Percentiles rank a stretch among this genome's conserved stretches.
These are phyloP conservation scores for Camponotus vicinus DNA, from an alignment of 1,140 invertebrate genomes.

Conservation along the genomic window DNA sequence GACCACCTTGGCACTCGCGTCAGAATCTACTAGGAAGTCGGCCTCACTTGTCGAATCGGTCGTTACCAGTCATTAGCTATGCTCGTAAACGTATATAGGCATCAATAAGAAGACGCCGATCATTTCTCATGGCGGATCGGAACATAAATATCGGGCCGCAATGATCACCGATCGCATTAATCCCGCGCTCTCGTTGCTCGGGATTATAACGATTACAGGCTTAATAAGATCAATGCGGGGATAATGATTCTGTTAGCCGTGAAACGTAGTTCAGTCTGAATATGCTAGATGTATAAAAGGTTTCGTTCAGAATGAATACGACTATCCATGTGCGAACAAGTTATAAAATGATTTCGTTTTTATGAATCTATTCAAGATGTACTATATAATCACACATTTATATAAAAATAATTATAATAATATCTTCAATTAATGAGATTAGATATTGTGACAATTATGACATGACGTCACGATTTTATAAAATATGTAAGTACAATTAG, in stretches of 20 bases:
- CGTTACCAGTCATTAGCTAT: conserved; percentile 58
- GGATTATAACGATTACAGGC: conserved; percentile 56
- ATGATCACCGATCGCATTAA: conserved; percentile 59
- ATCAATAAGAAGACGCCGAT: conserved; percentile 66
- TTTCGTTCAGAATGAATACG: not conserved
- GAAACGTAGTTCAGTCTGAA: conserved; percentile 21
- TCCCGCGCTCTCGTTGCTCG: conserved; percentile 42
- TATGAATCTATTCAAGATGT: not conserved
- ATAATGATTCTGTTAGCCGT: conserved; percentile 62
- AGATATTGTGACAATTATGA: too few relatives aligned
- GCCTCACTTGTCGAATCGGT: conserved; percentile 62
- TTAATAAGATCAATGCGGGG: conserved; percentile 60
- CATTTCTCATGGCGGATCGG: conserved; percentile 51
- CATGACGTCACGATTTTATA: not conserved
- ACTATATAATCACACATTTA: not conserved
- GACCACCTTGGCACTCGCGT: conserved; percentile 52
- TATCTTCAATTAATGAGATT: not conserved
- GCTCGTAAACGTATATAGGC: conserved; percentile 66
- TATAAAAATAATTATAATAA: conserved; percentile 1
- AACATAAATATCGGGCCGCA: conserved; percentile 51
- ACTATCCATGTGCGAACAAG: not conserved
- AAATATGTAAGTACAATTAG: not conserved
- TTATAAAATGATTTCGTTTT: not conserved
- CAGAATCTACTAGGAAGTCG: conserved; percentile 60
- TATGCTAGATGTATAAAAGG: conserved; percentile 17